A percentile compares a stretch with the other conserved stretches of the same genome.
These are phyloP conservation scores for Tigriopus californicus DNA, from an alignment of 2,888 invertebrate genomes.

Conservation along the genomic window DNA sequence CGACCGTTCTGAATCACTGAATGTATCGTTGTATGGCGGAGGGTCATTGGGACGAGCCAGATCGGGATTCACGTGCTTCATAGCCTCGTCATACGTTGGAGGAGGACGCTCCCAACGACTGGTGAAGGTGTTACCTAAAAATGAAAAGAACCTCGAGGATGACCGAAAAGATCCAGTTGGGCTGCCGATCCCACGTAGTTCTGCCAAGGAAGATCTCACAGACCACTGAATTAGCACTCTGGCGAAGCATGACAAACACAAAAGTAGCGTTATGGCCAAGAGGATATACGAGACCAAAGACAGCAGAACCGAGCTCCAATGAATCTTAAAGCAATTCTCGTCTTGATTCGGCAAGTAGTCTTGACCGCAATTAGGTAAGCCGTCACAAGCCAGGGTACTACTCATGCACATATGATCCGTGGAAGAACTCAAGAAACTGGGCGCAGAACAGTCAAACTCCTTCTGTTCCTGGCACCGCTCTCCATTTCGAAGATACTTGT, in stretches of 20 bases:
- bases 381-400: constrained; percentile 9
- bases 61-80: constrained; percentile 15
- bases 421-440: neutral
- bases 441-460: constrained; percentile 3
- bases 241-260: constrained; percentile 14
- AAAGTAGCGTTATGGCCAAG: constrained; percentile 10
- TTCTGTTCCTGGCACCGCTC: constrained; percentile 4
- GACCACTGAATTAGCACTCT: constrained; percentile 16
- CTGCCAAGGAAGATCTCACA: constrained; percentile 1
- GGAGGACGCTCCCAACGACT: constrained; percentile 15
- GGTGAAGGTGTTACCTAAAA: constrained; percentile 6
- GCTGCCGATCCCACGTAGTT: neutral
- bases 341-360: constrained; percentile 10
- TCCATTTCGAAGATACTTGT: constrained; percentile 11
- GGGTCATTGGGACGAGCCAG: neutral
- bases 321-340: constrained; percentile 11
- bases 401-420: constrained; percentile 12
- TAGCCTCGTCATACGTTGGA: constrained; percentile 12
- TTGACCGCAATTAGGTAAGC: constrained; percentile 14
- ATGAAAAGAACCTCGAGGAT: constrained; percentile 15
- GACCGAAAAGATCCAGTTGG: constrained; percentile 6
- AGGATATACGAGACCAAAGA: constrained; percentile 11
- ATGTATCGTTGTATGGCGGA: constrained; percentile 6
- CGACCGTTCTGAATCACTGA: neutral
- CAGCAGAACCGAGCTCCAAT: constrained; percentile 6